Evolutionary conservation across 2,113 vertebrate genomes (phyloP).

Genomic region (Microtus richardsoni): DNA sequence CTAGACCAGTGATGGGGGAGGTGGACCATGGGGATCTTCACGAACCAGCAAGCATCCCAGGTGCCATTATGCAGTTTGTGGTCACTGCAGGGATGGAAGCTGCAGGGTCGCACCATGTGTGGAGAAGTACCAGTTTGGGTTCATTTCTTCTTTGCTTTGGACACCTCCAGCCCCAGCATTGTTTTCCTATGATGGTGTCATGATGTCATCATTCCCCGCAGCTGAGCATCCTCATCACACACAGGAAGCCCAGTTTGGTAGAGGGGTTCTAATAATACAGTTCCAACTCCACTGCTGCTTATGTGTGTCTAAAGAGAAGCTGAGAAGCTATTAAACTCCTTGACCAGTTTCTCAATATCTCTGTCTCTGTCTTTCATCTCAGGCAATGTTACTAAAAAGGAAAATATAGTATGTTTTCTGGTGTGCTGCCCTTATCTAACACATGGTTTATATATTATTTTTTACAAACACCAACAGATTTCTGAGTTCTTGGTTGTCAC

Average conservation of each 20-base stretch:
- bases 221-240: not conserved
- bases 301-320: not conserved
- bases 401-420: not conserved
- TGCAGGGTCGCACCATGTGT: not conserved
- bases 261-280: not conserved
- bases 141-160: not conserved
- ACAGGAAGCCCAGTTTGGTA: not conserved
- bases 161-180: not conserved
- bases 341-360: not conserved
- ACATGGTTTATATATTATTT: not conserved
- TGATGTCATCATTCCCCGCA: not conserved
- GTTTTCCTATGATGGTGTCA: not conserved
- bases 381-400: not conserved
- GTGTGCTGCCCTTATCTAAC: not conserved
- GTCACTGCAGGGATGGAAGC: not conserved
- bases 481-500: not conserved
- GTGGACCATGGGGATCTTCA: not conserved
- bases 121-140: not conserved
- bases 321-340: not conserved
- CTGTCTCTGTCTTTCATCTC: not conserved
- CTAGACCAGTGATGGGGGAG: fast-evolving
- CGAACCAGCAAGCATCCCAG: no score
- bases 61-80: fast-evolving
- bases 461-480: not conserved
- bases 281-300: no score